Percentiles rank a stretch among this genome's conserved stretches.
These are phyloP conservation scores for Epirrhoe tristata DNA, from an alignment of 2,888 invertebrate genomes.

Conservation along the genomic window DNA sequence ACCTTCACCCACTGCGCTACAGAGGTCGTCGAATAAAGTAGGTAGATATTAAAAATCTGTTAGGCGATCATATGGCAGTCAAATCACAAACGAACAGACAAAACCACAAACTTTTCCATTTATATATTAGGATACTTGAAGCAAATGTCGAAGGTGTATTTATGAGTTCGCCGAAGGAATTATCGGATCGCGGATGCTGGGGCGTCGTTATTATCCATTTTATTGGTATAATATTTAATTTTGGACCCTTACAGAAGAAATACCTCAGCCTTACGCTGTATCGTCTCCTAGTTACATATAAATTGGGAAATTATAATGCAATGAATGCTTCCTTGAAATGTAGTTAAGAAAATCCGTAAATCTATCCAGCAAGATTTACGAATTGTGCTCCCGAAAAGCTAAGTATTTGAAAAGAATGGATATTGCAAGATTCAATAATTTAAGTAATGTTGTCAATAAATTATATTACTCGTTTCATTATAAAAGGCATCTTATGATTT, in stretches of 20 bases:
- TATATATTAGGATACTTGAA: slow-evolving; percentile 58
- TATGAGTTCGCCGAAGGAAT: slow-evolving; percentile 77
- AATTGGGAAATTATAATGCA: slow-evolving; percentile 74
- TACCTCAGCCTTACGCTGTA: slow-evolving; percentile 54
- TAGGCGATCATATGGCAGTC: too few species aligned
- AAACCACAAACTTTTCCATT: not conserved
- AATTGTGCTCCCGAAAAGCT: not conserved
- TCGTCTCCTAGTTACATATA: slow-evolving; percentile 70
- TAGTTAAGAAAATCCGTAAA: slow-evolving; percentile 31
- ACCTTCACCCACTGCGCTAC: too few species aligned
- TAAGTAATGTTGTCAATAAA: not conserved
- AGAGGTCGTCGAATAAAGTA: too few species aligned
- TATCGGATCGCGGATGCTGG: slow-evolving; percentile 77
- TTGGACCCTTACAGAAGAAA: slow-evolving; percentile 64
- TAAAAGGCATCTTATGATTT: too few species aligned
- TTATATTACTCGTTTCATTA: too few species aligned
- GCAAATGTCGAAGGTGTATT: slow-evolving; percentile 81
- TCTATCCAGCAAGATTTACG: not conserved
- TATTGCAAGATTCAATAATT: not conserved
- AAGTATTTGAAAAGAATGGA: not conserved
- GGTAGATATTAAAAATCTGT: not conserved
- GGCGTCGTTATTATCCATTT: slow-evolving; percentile 83
- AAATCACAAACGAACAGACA: not conserved
- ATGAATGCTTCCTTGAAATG: slow-evolving; percentile 43
- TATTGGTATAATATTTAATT: slow-evolving; percentile 86